phyloP scores from a whole-genome alignment of 2,113 vertebrate genomes.

The Hystrix brachyura region DNA sequence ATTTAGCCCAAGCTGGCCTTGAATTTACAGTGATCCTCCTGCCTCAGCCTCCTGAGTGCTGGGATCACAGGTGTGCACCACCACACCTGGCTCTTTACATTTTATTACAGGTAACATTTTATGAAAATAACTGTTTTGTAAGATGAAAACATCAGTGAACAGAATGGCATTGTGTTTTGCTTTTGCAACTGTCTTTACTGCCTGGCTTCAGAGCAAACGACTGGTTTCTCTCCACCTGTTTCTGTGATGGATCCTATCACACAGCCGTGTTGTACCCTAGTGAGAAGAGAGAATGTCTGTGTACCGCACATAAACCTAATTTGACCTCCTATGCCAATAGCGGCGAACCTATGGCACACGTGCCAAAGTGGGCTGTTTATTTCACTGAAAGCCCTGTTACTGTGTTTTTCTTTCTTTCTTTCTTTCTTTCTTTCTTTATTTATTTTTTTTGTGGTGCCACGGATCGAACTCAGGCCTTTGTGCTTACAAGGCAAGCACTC shows the following conservation, averaged over 20 bases:
- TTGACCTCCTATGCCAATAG: background rate
- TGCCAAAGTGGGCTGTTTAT: background rate
- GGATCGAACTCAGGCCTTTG: too few relatives aligned
- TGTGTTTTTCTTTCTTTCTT: background rate
- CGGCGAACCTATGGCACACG: background rate
- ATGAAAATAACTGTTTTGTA: conserved; percentile 37
- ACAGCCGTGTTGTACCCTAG: background rate
- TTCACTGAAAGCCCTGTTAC: background rate
- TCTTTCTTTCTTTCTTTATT: background rate
- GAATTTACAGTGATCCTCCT: too few relatives aligned
- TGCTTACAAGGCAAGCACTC: too few relatives aligned
- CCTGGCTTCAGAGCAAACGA: background rate
- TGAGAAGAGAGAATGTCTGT: background rate
- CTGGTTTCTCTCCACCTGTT: background rate
- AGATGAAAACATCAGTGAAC: background rate
- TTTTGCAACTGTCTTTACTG: background rate
- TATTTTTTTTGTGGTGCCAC: too few relatives aligned
- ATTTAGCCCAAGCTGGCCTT: too few relatives aligned
- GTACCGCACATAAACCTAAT: background rate
- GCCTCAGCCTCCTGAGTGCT: too few relatives aligned
- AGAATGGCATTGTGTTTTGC: too few relatives aligned
- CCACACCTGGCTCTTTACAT: background rate
- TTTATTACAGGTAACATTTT: background rate
- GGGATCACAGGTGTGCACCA: too few relatives aligned
- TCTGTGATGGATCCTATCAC: background rate